A percentile compares a stretch with the other conserved stretches of the same genome.
Evolutionary conservation across 2,797 vertebrate genomes (phyloP).

Genomic region (Chanos chanos): DNA sequence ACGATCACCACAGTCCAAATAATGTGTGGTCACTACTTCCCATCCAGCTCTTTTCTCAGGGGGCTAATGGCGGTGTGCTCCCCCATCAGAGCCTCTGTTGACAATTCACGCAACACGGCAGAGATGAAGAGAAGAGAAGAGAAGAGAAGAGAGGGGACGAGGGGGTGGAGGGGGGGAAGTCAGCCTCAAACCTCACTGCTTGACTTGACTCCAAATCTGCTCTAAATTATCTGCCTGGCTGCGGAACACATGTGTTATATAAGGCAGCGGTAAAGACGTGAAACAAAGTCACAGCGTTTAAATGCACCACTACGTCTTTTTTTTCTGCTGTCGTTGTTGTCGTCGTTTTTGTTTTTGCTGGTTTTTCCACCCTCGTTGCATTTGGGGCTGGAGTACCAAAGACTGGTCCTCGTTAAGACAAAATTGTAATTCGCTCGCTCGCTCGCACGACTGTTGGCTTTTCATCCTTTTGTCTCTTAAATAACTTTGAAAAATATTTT

Average conservation of each 20-base stretch:
- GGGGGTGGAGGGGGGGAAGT: conserved; percentile 7
- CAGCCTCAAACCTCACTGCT: conserved; percentile 44
- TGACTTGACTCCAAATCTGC: conserved; percentile 53
- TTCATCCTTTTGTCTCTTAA: not conserved
- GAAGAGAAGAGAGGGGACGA: not conserved
- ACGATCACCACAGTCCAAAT: conserved; percentile 65
- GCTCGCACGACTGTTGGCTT: not conserved
- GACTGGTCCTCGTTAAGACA: too few relatives aligned
- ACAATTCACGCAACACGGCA: not conserved
- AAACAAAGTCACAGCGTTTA: conserved; percentile 53
- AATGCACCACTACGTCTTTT: conserved; percentile 30
- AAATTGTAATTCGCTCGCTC: not conserved
- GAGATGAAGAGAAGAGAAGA: conserved; percentile 1
- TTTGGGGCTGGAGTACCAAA: too few relatives aligned
- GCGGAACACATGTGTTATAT: conserved; percentile 64
- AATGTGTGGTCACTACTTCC: conserved; percentile 55
- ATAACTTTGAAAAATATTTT: not conserved
- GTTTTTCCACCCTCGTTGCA: too few relatives aligned
- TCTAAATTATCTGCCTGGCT: conserved; percentile 62
- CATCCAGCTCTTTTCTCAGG: conserved; percentile 48
- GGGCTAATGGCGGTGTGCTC: conserved; percentile 51
- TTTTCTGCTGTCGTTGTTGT: too few relatives aligned
- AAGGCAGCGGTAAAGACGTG: conserved; percentile 62
- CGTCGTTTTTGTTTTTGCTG: too few relatives aligned
- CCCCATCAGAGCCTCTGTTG: conserved; percentile 4